phyloP scores from a whole-genome alignment of 2,888 invertebrate genomes.

The Ligdia adustata region DNA sequence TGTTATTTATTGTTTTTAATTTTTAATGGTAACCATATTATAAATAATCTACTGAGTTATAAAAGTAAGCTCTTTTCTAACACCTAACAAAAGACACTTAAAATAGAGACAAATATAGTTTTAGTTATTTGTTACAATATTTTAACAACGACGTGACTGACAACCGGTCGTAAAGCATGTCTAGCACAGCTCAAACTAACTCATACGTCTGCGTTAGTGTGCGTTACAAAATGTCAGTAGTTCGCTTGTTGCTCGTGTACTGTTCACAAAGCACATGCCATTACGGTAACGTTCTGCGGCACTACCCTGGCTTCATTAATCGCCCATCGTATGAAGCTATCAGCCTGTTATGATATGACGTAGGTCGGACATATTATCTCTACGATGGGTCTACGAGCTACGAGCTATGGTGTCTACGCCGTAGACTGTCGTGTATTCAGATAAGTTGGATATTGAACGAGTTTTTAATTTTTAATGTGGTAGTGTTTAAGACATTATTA shows the following conservation, averaged over 20 bases:
- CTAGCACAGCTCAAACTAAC: neutral
- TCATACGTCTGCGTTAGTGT: neutral
- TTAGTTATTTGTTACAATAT: no score
- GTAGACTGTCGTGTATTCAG: slow-evolving; percentile 31
- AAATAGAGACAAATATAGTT: no score
- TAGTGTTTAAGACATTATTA: neutral
- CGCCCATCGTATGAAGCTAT: slow-evolving; percentile 80
- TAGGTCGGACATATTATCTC: slow-evolving; percentile 60
- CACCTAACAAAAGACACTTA: no score
- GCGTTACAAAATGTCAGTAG: neutral
- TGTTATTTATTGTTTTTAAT: no score
- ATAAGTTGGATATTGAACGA: slow-evolving; percentile 36
- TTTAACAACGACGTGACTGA: no score
- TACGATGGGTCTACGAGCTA: slow-evolving; percentile 30
- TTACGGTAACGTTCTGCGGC: slow-evolving; percentile 74
- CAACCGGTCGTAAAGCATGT: no score
- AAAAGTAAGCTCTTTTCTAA: no score
- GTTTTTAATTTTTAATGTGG: neutral
- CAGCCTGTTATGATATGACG: slow-evolving; percentile 71
- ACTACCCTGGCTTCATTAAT: slow-evolving; percentile 79
- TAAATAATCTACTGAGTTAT: no score
- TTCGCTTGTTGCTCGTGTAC: neutral
- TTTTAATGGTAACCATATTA: no score
- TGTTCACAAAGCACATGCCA: slow-evolving; percentile 5
- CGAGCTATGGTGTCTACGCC: slow-evolving; percentile 36